These are phyloP conservation scores for Hemicentrotus pulcherrimus DNA, from an alignment of 35 echinoderm and acorn worm species.

Conservation along the genomic window DNA sequence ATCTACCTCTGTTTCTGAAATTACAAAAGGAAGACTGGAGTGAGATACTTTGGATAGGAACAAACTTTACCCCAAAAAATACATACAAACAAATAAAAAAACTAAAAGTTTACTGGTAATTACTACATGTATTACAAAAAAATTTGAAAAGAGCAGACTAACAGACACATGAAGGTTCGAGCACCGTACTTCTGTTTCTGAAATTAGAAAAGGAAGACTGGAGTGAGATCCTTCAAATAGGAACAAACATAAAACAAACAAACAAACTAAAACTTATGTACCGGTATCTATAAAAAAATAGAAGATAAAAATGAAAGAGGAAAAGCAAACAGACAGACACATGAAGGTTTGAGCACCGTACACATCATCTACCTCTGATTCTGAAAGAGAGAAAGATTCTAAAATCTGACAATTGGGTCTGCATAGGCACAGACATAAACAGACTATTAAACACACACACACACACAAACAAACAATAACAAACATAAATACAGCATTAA, in stretches of 20 bases:
- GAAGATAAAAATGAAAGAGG: neutral
- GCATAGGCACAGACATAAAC: no score
- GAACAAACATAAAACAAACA: neutral
- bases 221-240: neutral
- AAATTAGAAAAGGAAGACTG: neutral
- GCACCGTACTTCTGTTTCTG: constrained; percentile 33
- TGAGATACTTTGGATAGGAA: neutral
- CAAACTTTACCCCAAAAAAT: neutral
- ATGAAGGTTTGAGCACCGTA: no score
- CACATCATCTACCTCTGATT: no score
- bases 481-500: no score
- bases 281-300: neutral
- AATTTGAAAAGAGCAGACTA: neutral
- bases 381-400: no score
- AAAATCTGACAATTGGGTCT: no score
- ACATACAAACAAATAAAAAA: neutral
- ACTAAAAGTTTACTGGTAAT: no score
- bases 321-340: neutral
- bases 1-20: constrained; percentile 27
- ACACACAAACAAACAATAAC: no score
- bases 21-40: neutral
- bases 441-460: no score
- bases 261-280: neutral
- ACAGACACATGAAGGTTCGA: neutral
- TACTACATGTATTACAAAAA: neutral